phyloP scores from a whole-genome alignment of 1,140 invertebrate species.

The Rhagoletis zephyria region DNA sequence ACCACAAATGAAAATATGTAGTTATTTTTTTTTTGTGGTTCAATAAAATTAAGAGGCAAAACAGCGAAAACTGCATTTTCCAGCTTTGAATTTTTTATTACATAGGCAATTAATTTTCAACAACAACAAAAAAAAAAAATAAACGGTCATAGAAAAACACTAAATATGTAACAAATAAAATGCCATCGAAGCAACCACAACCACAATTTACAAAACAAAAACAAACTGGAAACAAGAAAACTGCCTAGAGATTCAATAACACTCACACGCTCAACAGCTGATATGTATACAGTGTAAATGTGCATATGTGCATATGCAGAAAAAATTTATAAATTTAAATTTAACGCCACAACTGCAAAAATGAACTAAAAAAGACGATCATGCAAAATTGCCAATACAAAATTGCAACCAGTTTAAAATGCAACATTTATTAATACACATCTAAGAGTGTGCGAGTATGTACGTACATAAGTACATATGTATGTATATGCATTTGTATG shows the following conservation, averaged over 20 bases:
- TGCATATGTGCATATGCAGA: neutral
- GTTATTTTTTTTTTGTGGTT: neutral
- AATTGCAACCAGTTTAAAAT: constrained; percentile 24
- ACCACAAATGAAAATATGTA: neutral
- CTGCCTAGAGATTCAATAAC: too few relatives aligned
- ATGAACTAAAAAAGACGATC: neutral
- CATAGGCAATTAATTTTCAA: neutral
- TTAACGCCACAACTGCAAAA: constrained; percentile 1
- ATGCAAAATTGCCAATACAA: neutral
- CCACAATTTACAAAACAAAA: neutral
- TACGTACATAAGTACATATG: too few relatives aligned
- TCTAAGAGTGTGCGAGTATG: neutral
- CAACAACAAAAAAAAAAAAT: neutral
- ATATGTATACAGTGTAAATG: neutral
- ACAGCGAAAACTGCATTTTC: neutral
- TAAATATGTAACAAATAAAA: neutral
- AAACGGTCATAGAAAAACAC: neutral
- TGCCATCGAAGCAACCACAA: neutral
- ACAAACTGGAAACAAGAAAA: neutral
- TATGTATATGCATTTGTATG: neutral
- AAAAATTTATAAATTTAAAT: constrained; percentile 1
- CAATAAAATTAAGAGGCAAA: neutral
- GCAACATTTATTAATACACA: neutral
- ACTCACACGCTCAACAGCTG: too few relatives aligned
- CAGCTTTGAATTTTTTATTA: neutral